Evolutionary conservation across 2,113 vertebrate genomes (phyloP).

Genomic region (Embiotoca jacksoni): DNA sequence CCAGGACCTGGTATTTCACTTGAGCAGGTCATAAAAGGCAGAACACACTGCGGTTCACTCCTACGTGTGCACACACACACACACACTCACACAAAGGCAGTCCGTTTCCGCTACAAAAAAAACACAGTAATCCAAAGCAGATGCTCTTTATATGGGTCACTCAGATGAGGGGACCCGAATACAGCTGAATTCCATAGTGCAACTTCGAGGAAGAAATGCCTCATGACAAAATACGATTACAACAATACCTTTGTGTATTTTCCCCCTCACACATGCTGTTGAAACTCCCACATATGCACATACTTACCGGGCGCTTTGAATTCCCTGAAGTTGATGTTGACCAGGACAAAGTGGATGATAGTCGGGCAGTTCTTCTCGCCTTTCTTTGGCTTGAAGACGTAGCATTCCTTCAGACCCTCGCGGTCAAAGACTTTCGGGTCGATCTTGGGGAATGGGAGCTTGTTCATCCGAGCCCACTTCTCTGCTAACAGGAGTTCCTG

Average conservation of each 20-base stretch:
- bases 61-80: neutral
- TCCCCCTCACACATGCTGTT: conserved; percentile 16
- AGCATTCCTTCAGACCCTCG: conserved; percentile 97
- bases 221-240: conserved; percentile 48
- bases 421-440: conserved; percentile 96
- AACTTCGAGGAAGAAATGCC: conserved; percentile 50
- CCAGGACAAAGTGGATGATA: conserved; percentile 96
- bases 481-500: conserved; percentile 97
- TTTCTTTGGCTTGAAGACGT: conserved; percentile 95
- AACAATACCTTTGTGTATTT: conserved; percentile 31
- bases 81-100: conserved; percentile 14
- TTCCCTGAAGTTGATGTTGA: conserved; percentile 95
- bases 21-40: conserved; percentile 49
- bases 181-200: neutral
- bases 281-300: conserved; percentile 12
- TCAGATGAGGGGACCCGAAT: conserved; percentile 13
- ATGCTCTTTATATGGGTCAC: conserved; percentile 17
- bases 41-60: conserved; percentile 11
- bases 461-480: conserved; percentile 99
- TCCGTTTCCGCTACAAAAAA: conserved; percentile 19
- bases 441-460: conserved; percentile 97
- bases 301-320: conserved; percentile 94
- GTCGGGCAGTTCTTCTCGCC: conserved; percentile 94
- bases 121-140: conserved; percentile 16
- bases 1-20: conserved; percentile 48